Evolutionary conservation across 2,888 invertebrate species (phyloP).

Genomic region (Ametastegia equiseti): DNA sequence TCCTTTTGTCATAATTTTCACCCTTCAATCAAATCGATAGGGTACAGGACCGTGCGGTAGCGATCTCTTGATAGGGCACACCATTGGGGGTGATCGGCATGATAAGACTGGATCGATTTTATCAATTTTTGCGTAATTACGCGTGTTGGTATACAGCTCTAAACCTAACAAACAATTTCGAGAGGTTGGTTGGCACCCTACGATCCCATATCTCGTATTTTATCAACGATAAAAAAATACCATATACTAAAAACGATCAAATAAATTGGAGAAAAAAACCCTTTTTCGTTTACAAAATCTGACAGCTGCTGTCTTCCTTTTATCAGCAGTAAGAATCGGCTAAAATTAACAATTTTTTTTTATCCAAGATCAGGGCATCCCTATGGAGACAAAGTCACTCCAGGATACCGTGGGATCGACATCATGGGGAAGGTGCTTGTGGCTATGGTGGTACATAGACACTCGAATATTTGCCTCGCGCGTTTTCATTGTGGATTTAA

Average conservation of each 20-base stretch:
- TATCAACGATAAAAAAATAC: background rate
- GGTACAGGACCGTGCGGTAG: slow-evolving; percentile 51
- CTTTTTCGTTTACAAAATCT: too few species aligned
- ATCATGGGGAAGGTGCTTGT: background rate
- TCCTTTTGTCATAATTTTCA: slow-evolving; percentile 55
- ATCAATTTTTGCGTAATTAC: slow-evolving; percentile 75
- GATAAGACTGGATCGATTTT: slow-evolving; percentile 70
- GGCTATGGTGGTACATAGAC: slow-evolving; percentile 4
- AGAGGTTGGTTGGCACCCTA: background rate
- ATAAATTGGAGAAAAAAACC: background rate
- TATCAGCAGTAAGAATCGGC: background rate
- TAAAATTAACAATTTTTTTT: background rate
- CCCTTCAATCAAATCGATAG: slow-evolving; percentile 62
- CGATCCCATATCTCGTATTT: background rate
- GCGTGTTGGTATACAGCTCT: slow-evolving; percentile 66
- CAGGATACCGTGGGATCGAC: slow-evolving; percentile 28
- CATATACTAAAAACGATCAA: background rate
- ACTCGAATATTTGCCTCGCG: slow-evolving; percentile 35
- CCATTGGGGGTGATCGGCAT: slow-evolving; percentile 68
- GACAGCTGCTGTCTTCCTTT: background rate
- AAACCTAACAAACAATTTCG: background rate
- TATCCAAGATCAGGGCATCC: background rate
- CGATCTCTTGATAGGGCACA: slow-evolving; percentile 73
- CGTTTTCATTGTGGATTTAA: slow-evolving; percentile 25
- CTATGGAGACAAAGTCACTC: background rate